Conservation (phyloP, 1,140 invertebrate genomes). For the Drosophila pallidifrons region DNA sequence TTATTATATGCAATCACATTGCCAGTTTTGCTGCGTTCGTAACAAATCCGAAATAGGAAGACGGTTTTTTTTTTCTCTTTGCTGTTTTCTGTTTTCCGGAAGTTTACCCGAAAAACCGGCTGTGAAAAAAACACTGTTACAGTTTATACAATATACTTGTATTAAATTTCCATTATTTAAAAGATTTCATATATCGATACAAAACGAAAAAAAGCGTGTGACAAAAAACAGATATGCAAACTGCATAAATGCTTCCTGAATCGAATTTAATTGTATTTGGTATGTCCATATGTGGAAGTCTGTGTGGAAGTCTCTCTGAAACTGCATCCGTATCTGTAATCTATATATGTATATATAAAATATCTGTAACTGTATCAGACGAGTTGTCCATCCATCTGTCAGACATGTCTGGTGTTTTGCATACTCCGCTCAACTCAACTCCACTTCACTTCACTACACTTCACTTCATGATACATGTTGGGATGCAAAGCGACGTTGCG, state of each 20-base stretch:
- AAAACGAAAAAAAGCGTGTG: constrained; percentile 16
- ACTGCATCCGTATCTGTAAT: constrained; percentile 14
- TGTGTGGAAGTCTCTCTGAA: constrained; percentile 16
- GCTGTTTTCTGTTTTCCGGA: constrained; percentile 23
- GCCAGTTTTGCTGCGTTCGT: constrained; percentile 13
- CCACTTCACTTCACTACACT: too few relatives aligned
- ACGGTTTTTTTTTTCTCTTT: constrained; percentile 31
- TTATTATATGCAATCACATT: constrained; percentile 20
- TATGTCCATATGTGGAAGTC: constrained; percentile 39
- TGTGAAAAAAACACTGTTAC: constrained; percentile 7
- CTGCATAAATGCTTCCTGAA: constrained; percentile 81
- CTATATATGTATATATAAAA: background rate
- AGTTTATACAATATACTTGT: constrained; percentile 14
- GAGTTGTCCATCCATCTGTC: constrained; percentile 72
- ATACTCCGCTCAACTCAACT: constrained; percentile 11
- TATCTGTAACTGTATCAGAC: constrained; percentile 40
- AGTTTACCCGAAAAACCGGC: constrained; percentile 16
- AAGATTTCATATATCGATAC: constrained; percentile 26
- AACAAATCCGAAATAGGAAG: constrained; percentile 36
- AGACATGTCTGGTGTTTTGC: constrained; percentile 40
- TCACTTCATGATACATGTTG: background rate
- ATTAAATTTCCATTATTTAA: constrained; percentile 43
- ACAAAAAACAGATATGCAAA: constrained; percentile 52
- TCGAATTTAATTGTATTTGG: constrained; percentile 81
- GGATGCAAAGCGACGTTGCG: constrained; percentile 43